These are phyloP conservation scores for Acronicta alni DNA, from an alignment of 2,888 invertebrate genomes.

Conservation along the genomic window DNA sequence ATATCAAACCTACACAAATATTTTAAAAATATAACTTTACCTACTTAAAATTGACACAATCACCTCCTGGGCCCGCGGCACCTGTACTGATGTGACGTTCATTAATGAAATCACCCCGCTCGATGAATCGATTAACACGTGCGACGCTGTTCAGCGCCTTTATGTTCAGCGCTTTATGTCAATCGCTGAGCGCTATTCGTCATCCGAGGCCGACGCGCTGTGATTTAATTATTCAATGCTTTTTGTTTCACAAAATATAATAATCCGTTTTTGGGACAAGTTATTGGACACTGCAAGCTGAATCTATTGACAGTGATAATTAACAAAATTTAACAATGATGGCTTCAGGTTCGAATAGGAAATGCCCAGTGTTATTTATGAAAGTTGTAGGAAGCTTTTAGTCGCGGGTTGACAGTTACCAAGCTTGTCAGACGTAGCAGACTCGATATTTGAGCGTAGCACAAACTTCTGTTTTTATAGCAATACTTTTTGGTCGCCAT, in stretches of 20 bases:
- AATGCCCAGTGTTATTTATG: too few species aligned
- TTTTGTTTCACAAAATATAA: slow-evolving; percentile 7
- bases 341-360: too few species aligned
- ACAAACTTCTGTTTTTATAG: too few species aligned
- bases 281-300: too few species aligned
- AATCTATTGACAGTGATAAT: too few species aligned
- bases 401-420: too few species aligned
- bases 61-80: not conserved
- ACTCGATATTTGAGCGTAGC: too few species aligned
- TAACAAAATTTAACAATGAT: too few species aligned
- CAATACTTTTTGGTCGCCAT: too few species aligned
- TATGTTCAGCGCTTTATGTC: slow-evolving; percentile 19
- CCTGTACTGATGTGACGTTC: slow-evolving; percentile 7
- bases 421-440: too few species aligned
- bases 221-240: slow-evolving; percentile 11
- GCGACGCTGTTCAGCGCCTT: slow-evolving; percentile 22
- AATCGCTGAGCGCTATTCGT: slow-evolving; percentile 18
- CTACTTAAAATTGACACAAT: slow-evolving; percentile 7
- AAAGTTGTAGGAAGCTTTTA: too few species aligned
- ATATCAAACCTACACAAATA: not conserved
- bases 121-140: slow-evolving; percentile 56
- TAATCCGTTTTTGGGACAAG: not conserved
- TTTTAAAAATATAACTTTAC: slow-evolving; percentile 3
- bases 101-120: slow-evolving; percentile 63
- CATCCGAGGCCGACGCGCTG: slow-evolving; percentile 5